Base-by-base conservation (phyloP, 1,140 invertebrate species). In the Neocloeon triangulifer region DNA sequence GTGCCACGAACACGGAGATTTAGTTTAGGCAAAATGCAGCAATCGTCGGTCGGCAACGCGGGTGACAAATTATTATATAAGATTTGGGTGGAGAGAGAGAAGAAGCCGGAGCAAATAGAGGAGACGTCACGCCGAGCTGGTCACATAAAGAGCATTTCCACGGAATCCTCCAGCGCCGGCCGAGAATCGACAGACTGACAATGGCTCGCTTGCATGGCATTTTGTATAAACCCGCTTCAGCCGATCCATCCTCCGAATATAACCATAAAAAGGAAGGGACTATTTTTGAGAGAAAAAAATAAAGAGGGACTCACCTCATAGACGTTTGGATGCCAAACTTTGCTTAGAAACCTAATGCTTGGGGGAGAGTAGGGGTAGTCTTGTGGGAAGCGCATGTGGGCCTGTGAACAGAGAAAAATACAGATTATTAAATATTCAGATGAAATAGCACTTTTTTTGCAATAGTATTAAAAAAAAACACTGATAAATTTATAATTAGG, bases 281-380 rank as follows among this genome's bases (percentile, higher is more conserved):
- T n/a, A n/a, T n/a, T n/a, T n/a, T n/a, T n/a, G n/a, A n/a, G n/a
- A n/a, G n/a, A n/a, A n/a, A n/a, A n/a, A n/a, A n/a, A n/a, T n/a
- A n/a, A n/a, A n/a, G n/a, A n/a, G n/a, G 19, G 13, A 63, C 72
- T 73, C 63, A 91, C 86, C 72, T 97, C 91, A 61, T 99, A 99
- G 8, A 98, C 91, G 65, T 99, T 99, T 43, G 94, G 94, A 66
- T 99, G 94, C 89, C 91, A 98, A 43, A 99, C 88, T 75, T 95
- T 97, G 39, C 86, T 94, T 49, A 95, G 66, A 64, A 99, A 98
- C 45, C 86, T 69, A 55, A 99, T 85, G 43, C 80, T 80, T 38
- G 94, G 94, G 38, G 94, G 94, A 44, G 86, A 92, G 59, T 97
- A 99, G 29, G 94, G 94, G 58, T 96, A 97, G 59, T 96, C 89